A percentile compares a stretch with the other conserved stretches of the same genome.
These are phyloP conservation scores for Prunella fulvescens DNA, from an alignment of 2,113 vertebrate species.

Conservation along the genomic window DNA sequence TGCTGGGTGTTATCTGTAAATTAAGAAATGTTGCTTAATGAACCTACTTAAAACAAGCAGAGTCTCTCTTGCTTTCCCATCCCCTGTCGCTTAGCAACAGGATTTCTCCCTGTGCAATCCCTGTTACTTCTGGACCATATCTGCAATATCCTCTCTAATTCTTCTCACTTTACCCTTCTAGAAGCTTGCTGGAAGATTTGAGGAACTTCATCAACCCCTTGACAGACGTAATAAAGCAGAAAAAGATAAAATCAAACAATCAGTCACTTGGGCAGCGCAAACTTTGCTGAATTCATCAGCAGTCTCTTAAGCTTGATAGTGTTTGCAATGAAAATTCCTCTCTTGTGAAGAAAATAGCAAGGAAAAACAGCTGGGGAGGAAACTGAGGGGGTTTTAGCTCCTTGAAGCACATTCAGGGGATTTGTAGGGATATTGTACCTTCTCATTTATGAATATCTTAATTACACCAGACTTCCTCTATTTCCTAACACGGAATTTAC, in stretches of 20 bases:
- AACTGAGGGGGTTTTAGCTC: not conserved
- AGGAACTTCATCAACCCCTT: slow-evolving; percentile 10
- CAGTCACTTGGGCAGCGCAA: not conserved
- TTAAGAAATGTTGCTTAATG: slow-evolving; percentile 50
- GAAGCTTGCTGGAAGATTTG: not conserved
- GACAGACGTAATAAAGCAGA: slow-evolving; percentile 11
- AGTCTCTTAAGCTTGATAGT: not conserved
- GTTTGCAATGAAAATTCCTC: not conserved
- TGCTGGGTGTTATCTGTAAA: slow-evolving; percentile 14
- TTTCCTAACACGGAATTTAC: rapidly evolving
- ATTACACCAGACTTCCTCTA: not conserved
- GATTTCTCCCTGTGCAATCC: not conserved
- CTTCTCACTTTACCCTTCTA: not conserved
- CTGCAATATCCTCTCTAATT: not conserved
- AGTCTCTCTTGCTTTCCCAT: not conserved
- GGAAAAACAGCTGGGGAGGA: not conserved
- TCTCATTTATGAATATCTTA: not conserved
- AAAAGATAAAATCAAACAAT: not conserved
- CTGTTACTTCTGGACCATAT: not conserved
- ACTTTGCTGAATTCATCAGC: not conserved
- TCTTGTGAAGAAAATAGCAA: not conserved
- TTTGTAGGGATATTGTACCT: not conserved
- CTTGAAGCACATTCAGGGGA: not conserved
- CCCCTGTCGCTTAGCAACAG: slow-evolving; percentile 51
- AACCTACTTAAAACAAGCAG: not conserved